Conservation (phyloP, 2,797 vertebrate genomes). For the Galaxias olidus region DNA sequence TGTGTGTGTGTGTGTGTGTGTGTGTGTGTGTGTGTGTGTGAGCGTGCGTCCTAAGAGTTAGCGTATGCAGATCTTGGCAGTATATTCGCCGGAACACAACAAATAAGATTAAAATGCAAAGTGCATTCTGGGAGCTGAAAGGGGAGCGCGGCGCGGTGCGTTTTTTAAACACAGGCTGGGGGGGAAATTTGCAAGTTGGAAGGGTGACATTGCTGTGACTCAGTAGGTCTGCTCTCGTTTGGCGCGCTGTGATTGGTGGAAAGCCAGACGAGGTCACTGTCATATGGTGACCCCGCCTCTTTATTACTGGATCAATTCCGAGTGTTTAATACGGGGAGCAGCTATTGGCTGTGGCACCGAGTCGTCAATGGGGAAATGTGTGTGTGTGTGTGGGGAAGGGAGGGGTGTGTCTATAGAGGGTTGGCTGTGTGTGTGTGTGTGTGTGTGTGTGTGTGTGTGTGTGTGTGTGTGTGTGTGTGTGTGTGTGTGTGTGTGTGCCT, state of each 20-base stretch:
- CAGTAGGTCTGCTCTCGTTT: constrained; percentile 31
- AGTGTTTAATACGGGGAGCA: constrained; percentile 10
- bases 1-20: constrained; percentile 3
- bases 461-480: not conserved
- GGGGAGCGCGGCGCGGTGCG: constrained; percentile 33
- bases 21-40: constrained; percentile 1
- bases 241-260: constrained; percentile 22
- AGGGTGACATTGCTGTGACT: constrained; percentile 46
- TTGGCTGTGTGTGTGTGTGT: not conserved
- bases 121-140: constrained; percentile 43
- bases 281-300: constrained; percentile 21
- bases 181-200: constrained; percentile 51
- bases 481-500: not conserved
- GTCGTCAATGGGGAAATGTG: not conserved
- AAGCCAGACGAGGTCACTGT: constrained; percentile 16
- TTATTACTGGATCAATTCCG: constrained; percentile 26
- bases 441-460: not conserved
- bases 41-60: not conserved
- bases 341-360: not conserved
- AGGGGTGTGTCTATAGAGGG: not conserved
- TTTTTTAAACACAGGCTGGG: constrained; percentile 57
- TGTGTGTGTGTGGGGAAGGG: not conserved
- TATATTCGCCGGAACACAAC: constrained; percentile 54
- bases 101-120: constrained; percentile 74
- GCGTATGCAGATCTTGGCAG: constrained; percentile 51